phyloP scores from a whole-genome alignment of 1,140 invertebrate species.

The Phocides pigmalion region DNA sequence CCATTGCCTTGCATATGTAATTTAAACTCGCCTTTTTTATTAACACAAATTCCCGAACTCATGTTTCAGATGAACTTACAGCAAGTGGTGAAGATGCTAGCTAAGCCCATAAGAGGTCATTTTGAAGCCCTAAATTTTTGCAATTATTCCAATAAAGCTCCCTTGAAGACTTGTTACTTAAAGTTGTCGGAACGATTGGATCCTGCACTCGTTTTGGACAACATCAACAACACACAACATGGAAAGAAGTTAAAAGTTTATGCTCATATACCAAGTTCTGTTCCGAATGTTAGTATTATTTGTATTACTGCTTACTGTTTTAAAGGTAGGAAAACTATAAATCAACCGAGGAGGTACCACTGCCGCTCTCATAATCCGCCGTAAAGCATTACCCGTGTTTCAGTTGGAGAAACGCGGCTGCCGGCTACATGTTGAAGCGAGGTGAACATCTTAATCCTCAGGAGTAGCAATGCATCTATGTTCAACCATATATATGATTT shows the following conservation, averaged over 20 bases:
- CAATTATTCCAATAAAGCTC: not conserved
- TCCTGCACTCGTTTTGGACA: constrained; percentile 39
- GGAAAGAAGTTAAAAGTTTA: constrained; percentile 1
- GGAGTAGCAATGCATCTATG: too few relatives aligned
- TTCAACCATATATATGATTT: too few relatives aligned
- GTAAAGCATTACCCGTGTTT: too few relatives aligned
- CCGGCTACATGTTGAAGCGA: too few relatives aligned
- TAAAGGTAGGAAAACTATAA: not conserved
- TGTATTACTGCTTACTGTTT: not conserved
- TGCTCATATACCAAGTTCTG: constrained; percentile 38
- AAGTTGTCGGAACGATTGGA: constrained; percentile 44
- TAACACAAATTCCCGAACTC: too few relatives aligned
- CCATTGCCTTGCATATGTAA: too few relatives aligned
- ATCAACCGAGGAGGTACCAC: too few relatives aligned
- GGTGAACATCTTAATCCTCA: too few relatives aligned
- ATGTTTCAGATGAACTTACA: constrained; percentile 21
- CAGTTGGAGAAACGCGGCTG: too few relatives aligned
- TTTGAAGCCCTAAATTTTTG: constrained; percentile 48
- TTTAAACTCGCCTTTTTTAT: too few relatives aligned
- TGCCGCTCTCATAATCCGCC: too few relatives aligned
- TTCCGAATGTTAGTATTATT: constrained; percentile 49
- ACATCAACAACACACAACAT: constrained; percentile 31
- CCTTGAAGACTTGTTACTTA: constrained; percentile 35
- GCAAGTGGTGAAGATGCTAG: constrained; percentile 15
- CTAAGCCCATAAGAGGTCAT: constrained; percentile 29